Evolutionary conservation across 2,888 invertebrate genomes (phyloP).

Genomic region (Hecatera dysodea): DNA sequence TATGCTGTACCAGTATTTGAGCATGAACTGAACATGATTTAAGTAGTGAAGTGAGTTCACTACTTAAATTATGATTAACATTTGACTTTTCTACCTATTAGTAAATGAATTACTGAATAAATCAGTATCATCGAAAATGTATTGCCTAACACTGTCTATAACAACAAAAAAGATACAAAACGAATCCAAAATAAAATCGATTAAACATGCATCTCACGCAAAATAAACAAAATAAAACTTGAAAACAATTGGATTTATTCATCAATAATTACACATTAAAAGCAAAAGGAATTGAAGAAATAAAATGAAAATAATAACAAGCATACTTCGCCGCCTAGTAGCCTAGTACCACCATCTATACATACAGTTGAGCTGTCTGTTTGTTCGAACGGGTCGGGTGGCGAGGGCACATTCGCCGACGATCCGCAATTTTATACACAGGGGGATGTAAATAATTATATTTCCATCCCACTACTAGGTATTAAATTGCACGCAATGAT

Average conservation of each 20-base stretch:
- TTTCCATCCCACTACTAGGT: not conserved
- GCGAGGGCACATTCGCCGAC: slow-evolving; percentile 16
- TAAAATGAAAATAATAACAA: slow-evolving; percentile 70
- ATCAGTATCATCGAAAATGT: no score
- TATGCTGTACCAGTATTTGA: no score
- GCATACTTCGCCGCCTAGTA: slow-evolving; percentile 51
- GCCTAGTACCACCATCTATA: slow-evolving; percentile 50
- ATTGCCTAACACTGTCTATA: not conserved
- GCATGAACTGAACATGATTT: no score
- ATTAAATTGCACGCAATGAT: no score
- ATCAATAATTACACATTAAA: slow-evolving; percentile 75
- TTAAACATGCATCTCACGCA: not conserved
- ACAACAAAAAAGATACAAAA: not conserved
- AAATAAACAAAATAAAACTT: slow-evolving; percentile 71
- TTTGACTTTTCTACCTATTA: no score
- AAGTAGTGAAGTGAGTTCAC: no score
- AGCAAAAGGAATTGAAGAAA: slow-evolving; percentile 69
- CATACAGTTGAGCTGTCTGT: slow-evolving; percentile 58
- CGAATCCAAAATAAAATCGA: not conserved
- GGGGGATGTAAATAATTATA: not conserved
- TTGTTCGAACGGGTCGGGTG: slow-evolving; percentile 56
- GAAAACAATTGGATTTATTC: slow-evolving; percentile 84
- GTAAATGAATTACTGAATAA: no score
- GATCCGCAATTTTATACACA: slow-evolving; percentile 21
- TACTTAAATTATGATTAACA: no score